phyloP scores from a whole-genome alignment of 2,797 vertebrate species.

The Cuniculus paca region DNA sequence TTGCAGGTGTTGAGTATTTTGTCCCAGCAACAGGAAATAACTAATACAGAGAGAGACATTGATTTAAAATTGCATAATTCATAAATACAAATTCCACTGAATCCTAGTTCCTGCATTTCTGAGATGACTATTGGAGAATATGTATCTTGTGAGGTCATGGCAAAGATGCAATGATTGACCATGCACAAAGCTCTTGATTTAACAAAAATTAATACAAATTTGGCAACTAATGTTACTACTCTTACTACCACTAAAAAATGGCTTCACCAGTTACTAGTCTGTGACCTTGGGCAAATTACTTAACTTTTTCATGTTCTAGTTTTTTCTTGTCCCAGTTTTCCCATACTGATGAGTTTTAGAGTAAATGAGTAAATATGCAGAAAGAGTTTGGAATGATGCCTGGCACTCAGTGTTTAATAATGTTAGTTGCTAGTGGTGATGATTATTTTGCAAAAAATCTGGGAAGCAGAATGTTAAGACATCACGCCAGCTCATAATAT shows the following conservation, averaged over 20 bases:
- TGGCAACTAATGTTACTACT: neutral
- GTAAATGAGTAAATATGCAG: slow-evolving; percentile 28
- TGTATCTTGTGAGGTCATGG: neutral
- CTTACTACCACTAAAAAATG: neutral
- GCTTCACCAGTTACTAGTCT: slow-evolving; percentile 6
- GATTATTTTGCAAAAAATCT: slow-evolving; percentile 63
- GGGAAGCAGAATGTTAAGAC: neutral
- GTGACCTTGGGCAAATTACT: neutral
- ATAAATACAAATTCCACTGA: neutral
- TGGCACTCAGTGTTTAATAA: slow-evolving; percentile 14
- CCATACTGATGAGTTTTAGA: neutral
- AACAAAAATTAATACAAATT: neutral
- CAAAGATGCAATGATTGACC: neutral
- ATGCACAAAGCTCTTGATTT: neutral
- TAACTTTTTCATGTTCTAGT: neutral
- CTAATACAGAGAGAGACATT: neutral
- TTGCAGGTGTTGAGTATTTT: neutral
- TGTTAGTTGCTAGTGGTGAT: slow-evolving; percentile 11
- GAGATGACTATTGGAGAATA: neutral
- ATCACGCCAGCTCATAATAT: neutral
- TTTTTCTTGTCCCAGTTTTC: neutral
- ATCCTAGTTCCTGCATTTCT: slow-evolving; percentile 23
- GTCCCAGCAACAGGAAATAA: neutral
- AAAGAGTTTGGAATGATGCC: neutral
- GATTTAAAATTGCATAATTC: neutral